These are phyloP conservation scores for Leptatherina wallacei DNA, from an alignment of 2,797 vertebrate species.

Conservation along the genomic window DNA sequence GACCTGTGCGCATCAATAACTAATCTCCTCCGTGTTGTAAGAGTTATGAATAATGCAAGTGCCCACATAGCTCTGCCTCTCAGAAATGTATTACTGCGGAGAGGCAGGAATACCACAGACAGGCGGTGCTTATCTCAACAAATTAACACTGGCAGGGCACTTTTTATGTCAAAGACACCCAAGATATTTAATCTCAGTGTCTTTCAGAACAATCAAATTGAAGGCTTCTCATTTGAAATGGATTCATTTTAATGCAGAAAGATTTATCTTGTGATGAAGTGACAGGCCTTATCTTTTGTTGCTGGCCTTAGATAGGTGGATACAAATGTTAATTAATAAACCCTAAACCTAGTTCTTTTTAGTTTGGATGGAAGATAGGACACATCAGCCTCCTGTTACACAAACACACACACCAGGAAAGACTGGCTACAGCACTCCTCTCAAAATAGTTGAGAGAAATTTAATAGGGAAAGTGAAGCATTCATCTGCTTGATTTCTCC, in stretches of 20 bases:
- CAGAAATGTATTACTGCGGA: conserved; percentile 54
- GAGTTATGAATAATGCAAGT: conserved; percentile 70
- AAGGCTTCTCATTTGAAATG: conserved; percentile 45
- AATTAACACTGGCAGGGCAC: conserved; percentile 59
- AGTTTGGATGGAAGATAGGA: conserved; percentile 56
- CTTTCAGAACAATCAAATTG: conserved; percentile 58
- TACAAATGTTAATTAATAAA: conserved; percentile 66
- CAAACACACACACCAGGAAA: background rate
- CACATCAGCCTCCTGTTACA: conserved; percentile 42
- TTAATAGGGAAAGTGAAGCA: conserved; percentile 47
- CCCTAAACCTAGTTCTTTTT: conserved; percentile 40
- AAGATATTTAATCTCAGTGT: conserved; percentile 61
- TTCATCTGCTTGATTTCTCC: conserved; percentile 61
- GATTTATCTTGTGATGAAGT: conserved; percentile 30
- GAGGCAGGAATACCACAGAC: conserved; percentile 40
- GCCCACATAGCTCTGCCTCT: conserved; percentile 47
- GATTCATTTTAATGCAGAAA: conserved; percentile 47
- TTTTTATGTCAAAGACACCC: conserved; percentile 56
- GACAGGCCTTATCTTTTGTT: conserved; percentile 32
- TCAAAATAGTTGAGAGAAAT: conserved; percentile 59
- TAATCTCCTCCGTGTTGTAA: conserved; percentile 52
- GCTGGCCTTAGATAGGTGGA: conserved; percentile 24
- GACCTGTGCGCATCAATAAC: conserved; percentile 68
- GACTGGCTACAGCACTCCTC: conserved; percentile 22
- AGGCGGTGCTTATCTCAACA: conserved; percentile 41